phyloP scores from a whole-genome alignment of 2,113 vertebrate species.

The Crotalus helleri region DNA sequence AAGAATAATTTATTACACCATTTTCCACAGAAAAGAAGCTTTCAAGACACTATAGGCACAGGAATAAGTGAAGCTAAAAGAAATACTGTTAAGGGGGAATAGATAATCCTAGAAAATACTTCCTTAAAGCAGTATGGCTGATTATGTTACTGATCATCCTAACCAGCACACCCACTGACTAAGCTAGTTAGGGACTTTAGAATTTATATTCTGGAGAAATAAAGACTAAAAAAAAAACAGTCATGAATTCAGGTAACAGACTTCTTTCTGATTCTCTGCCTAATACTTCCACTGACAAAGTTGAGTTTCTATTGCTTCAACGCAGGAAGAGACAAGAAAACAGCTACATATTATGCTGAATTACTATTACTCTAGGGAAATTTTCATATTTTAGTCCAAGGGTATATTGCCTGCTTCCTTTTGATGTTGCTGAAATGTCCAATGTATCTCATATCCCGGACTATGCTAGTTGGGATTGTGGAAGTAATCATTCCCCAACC shows the following conservation, averaged over 20 bases:
- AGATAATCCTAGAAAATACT: neutral
- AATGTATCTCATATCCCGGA: neutral
- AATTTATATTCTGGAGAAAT: neutral
- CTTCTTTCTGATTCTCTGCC: neutral
- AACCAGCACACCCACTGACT: neutral
- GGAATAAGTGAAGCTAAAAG: rapidly evolving
- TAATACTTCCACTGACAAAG: neutral
- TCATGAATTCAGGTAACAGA: neutral
- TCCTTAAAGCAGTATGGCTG: neutral
- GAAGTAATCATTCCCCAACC: neutral
- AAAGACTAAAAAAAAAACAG: neutral
- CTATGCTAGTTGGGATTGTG: neutral
- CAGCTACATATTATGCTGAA: neutral
- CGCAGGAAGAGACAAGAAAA: neutral
- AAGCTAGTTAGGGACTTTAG: neutral
- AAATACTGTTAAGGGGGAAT: neutral
- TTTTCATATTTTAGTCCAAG: neutral
- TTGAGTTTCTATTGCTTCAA: neutral
- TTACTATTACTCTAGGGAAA: neutral
- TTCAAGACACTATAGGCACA: neutral
- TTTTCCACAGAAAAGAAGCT: neutral
- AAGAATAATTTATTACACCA: rapidly evolving
- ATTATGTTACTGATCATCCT: neutral
- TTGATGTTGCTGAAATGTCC: neutral
- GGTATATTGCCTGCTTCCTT: neutral